Percentiles rank a stretch among this genome's conserved stretches.
Conservation (phyloP, 2,113 vertebrate species). For the Cynopterus brachyotis region DNA sequence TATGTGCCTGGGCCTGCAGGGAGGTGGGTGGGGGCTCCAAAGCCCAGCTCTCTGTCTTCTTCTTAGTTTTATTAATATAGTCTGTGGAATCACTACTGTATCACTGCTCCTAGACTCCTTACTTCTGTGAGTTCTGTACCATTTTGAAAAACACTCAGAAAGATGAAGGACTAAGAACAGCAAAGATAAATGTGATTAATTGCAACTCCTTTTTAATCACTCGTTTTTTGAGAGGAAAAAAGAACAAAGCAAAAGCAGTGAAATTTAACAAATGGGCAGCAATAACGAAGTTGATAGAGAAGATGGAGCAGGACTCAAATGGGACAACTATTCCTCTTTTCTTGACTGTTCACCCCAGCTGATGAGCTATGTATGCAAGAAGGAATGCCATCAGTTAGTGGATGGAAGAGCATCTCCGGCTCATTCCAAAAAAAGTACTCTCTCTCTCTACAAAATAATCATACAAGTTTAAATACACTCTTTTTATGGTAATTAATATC, state of each 20-base stretch:
- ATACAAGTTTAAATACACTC: background rate
- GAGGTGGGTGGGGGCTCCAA: background rate
- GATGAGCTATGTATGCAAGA: background rate
- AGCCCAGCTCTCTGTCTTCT: background rate
- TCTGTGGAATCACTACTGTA: background rate
- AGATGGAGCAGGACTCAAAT: background rate
- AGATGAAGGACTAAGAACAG: background rate
- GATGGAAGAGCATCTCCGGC: background rate
- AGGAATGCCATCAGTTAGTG: background rate
- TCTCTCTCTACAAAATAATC: background rate
- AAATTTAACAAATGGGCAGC: background rate
- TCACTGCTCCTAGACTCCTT: background rate
- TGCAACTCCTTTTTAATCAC: background rate
- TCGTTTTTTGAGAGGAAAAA: background rate
- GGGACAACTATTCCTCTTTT: background rate
- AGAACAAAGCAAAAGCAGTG: background rate
- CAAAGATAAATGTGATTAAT: background rate
- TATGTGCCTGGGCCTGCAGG: background rate
- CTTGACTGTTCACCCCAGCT: background rate
- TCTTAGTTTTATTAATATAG: background rate
- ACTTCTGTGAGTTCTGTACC: background rate
- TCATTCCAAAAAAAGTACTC: background rate
- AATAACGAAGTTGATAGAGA: background rate
- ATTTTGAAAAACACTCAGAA: background rate
- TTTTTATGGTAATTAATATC: background rate